Evolutionary conservation across 2,797 vertebrate species (phyloP).

Genomic region (Eupleurogrammus muticus): DNA sequence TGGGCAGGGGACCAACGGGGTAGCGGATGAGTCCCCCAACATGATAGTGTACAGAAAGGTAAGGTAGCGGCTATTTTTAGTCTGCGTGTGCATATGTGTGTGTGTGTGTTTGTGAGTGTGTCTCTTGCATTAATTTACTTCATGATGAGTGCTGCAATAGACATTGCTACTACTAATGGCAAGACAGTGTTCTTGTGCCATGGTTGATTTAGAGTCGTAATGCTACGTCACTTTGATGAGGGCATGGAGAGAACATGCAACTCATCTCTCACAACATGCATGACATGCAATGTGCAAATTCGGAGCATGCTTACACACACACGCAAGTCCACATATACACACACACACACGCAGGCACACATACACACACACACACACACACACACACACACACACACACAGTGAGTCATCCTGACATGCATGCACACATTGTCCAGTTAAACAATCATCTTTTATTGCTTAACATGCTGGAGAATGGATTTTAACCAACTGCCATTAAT

Average conservation of each 20-base stretch:
- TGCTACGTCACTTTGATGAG: conserved; percentile 40
- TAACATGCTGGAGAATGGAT: conserved; percentile 31
- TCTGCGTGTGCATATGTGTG: conserved; percentile 41
- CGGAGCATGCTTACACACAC: not conserved
- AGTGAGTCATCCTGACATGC: not conserved
- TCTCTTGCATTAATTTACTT: conserved; percentile 57
- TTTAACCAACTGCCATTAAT: conserved; percentile 49
- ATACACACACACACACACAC: conserved; percentile 14
- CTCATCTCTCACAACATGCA: conserved; percentile 33
- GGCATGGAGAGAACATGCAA: conserved; percentile 27
- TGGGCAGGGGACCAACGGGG: conserved; percentile 93
- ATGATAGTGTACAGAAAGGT: conserved; percentile 99
- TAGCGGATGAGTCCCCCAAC: conserved; percentile 95
- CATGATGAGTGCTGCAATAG: conserved; percentile 48
- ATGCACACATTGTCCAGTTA: conserved; percentile 21
- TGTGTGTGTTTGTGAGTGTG: conserved; percentile 16
- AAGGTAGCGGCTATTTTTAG: conserved; percentile 76
- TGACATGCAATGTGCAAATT: conserved; percentile 24
- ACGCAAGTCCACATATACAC: not conserved
- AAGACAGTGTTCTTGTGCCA: conserved; percentile 38
- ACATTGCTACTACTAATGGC: conserved; percentile 52
- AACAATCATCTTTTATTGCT: conserved; percentile 31
- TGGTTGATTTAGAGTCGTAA: conserved; percentile 50
- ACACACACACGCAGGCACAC: conserved; percentile 13
- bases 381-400: conserved; percentile 13